Conservation (phyloP, 35 echinoderm and acorn worm species). For the Heliocidaris tuberculata region DNA sequence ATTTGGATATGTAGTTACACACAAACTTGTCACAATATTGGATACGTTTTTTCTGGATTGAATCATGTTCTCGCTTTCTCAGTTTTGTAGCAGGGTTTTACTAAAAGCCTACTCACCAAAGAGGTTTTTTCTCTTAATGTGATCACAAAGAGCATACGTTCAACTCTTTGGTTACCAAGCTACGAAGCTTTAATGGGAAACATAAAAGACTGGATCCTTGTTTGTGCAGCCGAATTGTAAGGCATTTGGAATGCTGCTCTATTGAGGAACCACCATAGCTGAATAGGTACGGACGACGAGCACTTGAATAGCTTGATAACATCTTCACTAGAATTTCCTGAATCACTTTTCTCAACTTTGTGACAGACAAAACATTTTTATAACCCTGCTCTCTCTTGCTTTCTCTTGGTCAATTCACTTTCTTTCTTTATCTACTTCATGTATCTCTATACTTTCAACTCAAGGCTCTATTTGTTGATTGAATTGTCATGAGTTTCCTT, state of each 20-base stretch:
- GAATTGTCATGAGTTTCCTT: conserved; percentile 23
- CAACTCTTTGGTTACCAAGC: neutral
- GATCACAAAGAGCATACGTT: conserved; percentile 1
- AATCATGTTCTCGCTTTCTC: neutral
- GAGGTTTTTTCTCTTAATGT: neutral
- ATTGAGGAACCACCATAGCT: neutral
- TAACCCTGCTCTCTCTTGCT: neutral
- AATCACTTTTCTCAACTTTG: conserved; percentile 15
- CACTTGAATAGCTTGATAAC: conserved; percentile 44
- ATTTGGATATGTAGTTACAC: conserved; percentile 11
- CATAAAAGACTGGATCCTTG: neutral
- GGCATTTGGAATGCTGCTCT: neutral
- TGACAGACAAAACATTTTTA: neutral
- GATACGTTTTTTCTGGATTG: neutral
- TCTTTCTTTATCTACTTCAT: neutral
- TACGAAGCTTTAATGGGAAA: conserved; percentile 14
- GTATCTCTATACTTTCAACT: neutral
- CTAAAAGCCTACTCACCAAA: neutral
- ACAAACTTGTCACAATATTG: neutral
- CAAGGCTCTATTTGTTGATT: conserved; percentile 35
- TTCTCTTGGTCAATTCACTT: neutral
- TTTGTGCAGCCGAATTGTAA: conserved; percentile 30
- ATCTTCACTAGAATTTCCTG: conserved; percentile 23
- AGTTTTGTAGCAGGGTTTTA: neutral
- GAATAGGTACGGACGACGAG: neutral